Evolutionary conservation across 1,140 invertebrate species (phyloP), one percentile per base, ranked within the genome.

Genomic region (Procambarus clarkii): DNA sequence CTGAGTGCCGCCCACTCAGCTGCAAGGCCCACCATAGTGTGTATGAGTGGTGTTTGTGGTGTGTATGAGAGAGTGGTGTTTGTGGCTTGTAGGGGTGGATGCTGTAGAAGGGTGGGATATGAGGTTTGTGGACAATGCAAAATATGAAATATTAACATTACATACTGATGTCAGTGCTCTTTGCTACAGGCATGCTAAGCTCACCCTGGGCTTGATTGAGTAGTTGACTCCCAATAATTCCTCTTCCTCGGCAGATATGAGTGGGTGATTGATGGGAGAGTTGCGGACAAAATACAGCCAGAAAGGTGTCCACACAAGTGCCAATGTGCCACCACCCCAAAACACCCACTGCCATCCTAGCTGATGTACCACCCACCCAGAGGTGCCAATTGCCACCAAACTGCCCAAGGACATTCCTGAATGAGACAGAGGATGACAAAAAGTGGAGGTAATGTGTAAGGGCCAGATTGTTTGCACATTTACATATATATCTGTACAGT

Each of bases 291-390:
- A 85, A 82, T 45, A 76, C 18, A 91, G 50, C 89, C 89, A 91
- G 9, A 91, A 24, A 34, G 89, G 89, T 54, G 82, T 86, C 89
- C 89, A 91, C 18, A 84, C 2, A 2, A 91, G 44, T 21, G 80
- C 82, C 18, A 91, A n/a, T 21, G 69, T 64, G 0, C 89, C 89
- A 8, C 71, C 82, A 13, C 82, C 77, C 54, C 76, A 91, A 76
- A 91, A 91, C n/a, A 91, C 89, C 89, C 89, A 91, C 3, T 80
- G 76, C 89, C 89, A 91, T 13, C 89, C 89, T 18, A 91, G 46
- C 21, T 69, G 46, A 9, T 85, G 46, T 21, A 86, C 58, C 7
- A 91, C 74, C 81, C 48, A 85, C n/a, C 60, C 82, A 15, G 89
- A 91, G 24, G 48, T 58, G 21, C 89, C 82, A 0, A 86, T 76